Conservation (phyloP, 2,113 vertebrate genomes). For the Crypturellus undulatus region DNA sequence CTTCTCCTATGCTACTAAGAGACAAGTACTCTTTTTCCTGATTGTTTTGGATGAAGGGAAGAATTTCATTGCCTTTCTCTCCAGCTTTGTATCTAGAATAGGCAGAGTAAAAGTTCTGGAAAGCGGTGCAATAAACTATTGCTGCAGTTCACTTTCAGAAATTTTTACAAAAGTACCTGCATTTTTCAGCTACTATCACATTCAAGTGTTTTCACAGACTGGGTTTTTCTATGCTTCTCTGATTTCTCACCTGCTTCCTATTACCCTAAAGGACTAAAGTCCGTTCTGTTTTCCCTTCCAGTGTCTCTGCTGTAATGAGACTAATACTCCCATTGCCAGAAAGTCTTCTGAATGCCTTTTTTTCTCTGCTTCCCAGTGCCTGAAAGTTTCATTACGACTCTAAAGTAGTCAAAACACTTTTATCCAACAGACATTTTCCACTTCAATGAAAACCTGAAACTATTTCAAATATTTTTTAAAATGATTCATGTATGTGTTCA, state of each 20-base stretch:
- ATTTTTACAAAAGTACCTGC: not conserved
- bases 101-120: not conserved
- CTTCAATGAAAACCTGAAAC: not conserved
- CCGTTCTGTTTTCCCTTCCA: not conserved
- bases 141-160: not conserved
- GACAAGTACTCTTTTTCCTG: not conserved
- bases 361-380: not conserved
- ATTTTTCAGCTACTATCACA: not conserved
- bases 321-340: not conserved
- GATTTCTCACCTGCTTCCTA: not conserved
- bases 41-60: not conserved
- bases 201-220: not conserved
- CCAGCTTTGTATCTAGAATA: rapidly evolving
- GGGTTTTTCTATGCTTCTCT: not conserved
- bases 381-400: not conserved
- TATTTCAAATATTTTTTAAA: not conserved
- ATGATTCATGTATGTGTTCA: rapidly evolving
- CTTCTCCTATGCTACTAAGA: not conserved
- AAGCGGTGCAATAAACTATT: not conserved
- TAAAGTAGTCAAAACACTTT: not conserved
- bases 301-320: not conserved
- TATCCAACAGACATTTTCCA: not conserved
- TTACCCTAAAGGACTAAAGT: not conserved
- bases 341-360: not conserved
- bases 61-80: not conserved